A percentile compares a stretch with the other conserved stretches of the same genome.
phyloP scores from a whole-genome alignment of 2,888 invertebrate species.

The Lithosia quadra region DNA sequence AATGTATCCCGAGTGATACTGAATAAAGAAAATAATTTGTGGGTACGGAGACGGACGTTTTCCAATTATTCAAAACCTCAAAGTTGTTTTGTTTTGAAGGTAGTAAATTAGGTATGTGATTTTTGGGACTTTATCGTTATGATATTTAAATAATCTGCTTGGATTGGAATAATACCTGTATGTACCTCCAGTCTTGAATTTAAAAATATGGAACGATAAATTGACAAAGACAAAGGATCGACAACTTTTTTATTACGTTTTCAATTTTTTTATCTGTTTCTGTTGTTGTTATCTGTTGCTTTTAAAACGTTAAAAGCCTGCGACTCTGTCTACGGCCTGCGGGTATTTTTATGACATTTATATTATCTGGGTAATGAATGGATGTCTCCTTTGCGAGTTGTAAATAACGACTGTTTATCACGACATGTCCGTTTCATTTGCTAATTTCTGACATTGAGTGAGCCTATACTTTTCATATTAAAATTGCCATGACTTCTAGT shows the following conservation, averaged over 20 bases:
- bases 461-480: slow-evolving; percentile 26
- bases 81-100: not conserved
- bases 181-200: not conserved
- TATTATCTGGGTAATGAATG: slow-evolving; percentile 23
- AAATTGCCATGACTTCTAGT: slow-evolving; percentile 10
- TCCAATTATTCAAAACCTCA: not conserved
- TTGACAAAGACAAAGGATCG: not conserved
- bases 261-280: not conserved
- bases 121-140: not conserved
- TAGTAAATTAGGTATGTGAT: not conserved
- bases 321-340: too few relatives aligned
- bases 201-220: not conserved
- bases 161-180: not conserved
- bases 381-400: slow-evolving; percentile 33
- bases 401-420: slow-evolving; percentile 47
- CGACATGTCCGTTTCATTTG: slow-evolving; percentile 50
- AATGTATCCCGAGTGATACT: too few relatives aligned
- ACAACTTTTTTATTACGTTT: not conserved
- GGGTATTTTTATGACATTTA: slow-evolving; percentile 29
- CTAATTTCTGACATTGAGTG: slow-evolving; percentile 38
- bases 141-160: not conserved
- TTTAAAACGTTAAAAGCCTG: slow-evolving; percentile 9
- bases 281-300: not conserved
- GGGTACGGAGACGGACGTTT: not conserved
- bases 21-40: too few relatives aligned